Percentiles rank a stretch among this genome's conserved stretches.
phyloP scores from a whole-genome alignment of 53 echinoderm and acorn worm species.

The Hippasteria phrygiana region DNA sequence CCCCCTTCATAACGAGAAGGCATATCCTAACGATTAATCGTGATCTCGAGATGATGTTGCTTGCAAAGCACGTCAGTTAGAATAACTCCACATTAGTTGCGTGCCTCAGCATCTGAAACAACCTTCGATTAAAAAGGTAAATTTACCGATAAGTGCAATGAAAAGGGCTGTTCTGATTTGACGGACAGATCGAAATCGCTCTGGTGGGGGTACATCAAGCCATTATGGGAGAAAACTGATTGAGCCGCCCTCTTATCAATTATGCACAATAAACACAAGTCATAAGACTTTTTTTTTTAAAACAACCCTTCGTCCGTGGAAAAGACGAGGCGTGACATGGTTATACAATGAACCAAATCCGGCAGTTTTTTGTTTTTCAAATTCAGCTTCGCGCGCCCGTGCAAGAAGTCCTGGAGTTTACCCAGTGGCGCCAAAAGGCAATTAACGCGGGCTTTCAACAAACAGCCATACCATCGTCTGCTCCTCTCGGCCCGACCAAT shows the following conservation, averaged over 20 bases:
- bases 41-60: background rate
- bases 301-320: background rate
- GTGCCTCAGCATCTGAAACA: constrained; percentile 1
- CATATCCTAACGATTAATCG: background rate
- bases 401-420: background rate
- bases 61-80: constrained; percentile 8
- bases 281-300: too few species aligned
- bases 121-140: background rate
- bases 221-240: background rate
- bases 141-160: background rate
- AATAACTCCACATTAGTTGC: background rate
- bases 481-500: background rate
- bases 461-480: constrained; percentile 36
- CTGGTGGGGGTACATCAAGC: background rate
- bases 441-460: constrained; percentile 47
- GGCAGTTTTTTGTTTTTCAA: background rate
- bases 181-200: background rate
- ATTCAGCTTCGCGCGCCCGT: background rate
- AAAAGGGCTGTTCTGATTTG: background rate
- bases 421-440: constrained; percentile 47
- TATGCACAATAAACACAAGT: background rate
- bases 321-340: background rate
- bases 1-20: background rate
- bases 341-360: background rate
- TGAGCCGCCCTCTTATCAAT: background rate